Evolutionary conservation across 1,140 invertebrate genomes (phyloP).

Genomic region (Leptopilina clavipes): DNA sequence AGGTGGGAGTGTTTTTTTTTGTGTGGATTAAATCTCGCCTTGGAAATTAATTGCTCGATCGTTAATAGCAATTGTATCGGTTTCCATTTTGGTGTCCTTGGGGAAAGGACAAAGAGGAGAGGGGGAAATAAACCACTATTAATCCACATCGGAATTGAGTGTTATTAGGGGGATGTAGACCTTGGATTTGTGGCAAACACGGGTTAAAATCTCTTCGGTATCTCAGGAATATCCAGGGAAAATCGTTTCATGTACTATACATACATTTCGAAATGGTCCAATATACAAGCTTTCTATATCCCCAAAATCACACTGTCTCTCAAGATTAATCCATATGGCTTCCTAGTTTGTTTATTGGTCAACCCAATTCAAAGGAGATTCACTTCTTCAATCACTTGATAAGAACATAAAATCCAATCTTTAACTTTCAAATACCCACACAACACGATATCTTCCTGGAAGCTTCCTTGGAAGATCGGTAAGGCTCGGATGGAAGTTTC

Average conservation of each 20-base stretch:
- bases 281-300: constrained; percentile 56
- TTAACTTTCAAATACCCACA: no score
- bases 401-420: no score
- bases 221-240: constrained; percentile 65
- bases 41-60: constrained; percentile 58
- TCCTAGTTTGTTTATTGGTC: constrained; percentile 64
- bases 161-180: constrained; percentile 71
- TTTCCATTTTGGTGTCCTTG: constrained; percentile 54
- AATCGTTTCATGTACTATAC: constrained; percentile 36
- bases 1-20: not conserved
- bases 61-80: constrained; percentile 64
- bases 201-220: constrained; percentile 71
- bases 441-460: no score
- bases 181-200: constrained; percentile 69
- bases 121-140: constrained; percentile 71
- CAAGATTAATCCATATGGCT: constrained; percentile 64
- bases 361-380: no score
- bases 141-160: constrained; percentile 75
- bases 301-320: constrained; percentile 21
- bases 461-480: no score
- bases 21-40: constrained; percentile 54
- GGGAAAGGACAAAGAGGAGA: constrained; percentile 48
- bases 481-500: no score
- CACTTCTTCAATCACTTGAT: no score
- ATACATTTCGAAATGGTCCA: constrained; percentile 6